Evolutionary conservation across 2,797 vertebrate genomes (phyloP).

Genomic region (Sebastes goodei): DNA sequence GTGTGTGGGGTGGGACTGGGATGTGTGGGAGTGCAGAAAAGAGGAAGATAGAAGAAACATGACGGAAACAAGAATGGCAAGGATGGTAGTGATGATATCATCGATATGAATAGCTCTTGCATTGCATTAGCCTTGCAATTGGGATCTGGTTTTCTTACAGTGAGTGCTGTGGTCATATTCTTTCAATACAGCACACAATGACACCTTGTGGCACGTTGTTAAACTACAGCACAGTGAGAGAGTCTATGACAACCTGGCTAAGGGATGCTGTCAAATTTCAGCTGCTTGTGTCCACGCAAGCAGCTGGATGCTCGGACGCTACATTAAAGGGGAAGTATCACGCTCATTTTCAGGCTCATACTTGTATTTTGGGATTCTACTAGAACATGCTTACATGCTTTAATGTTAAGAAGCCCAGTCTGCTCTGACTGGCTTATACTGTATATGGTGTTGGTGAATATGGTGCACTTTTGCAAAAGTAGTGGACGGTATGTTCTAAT

Average conservation of each 20-base stretch:
- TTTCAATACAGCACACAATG: slow-evolving; percentile 59
- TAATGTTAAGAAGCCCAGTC: not conserved
- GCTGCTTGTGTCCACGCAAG: not conserved
- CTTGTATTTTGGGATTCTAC: not conserved
- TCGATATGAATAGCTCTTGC: slow-evolving; percentile 50
- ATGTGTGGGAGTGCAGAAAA: not conserved
- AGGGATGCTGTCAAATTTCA: slow-evolving; percentile 27
- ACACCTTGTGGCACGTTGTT: slow-evolving; percentile 73
- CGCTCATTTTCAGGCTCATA: not conserved
- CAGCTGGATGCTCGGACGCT: not conserved
- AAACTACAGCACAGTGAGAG: slow-evolving; percentile 59
- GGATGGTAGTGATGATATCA: slow-evolving; percentile 52
- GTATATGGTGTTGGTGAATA: not conserved
- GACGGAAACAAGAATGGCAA: slow-evolving; percentile 26
- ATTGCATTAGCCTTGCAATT: slow-evolving; percentile 67
- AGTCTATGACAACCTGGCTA: slow-evolving; percentile 18
- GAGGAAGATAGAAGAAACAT: slow-evolving; percentile 7
- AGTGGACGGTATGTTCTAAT: not conserved
- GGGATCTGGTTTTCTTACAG: slow-evolving; percentile 57
- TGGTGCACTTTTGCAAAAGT: not conserved
- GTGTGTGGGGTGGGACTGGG: not conserved
- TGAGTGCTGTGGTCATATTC: slow-evolving; percentile 19
- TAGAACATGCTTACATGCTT: not conserved
- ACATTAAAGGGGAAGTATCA: not conserved
- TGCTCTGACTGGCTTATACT: not conserved